Evolutionary conservation across 2,888 invertebrate species (phyloP).

Genomic region (Drymonia ruficornis): DNA sequence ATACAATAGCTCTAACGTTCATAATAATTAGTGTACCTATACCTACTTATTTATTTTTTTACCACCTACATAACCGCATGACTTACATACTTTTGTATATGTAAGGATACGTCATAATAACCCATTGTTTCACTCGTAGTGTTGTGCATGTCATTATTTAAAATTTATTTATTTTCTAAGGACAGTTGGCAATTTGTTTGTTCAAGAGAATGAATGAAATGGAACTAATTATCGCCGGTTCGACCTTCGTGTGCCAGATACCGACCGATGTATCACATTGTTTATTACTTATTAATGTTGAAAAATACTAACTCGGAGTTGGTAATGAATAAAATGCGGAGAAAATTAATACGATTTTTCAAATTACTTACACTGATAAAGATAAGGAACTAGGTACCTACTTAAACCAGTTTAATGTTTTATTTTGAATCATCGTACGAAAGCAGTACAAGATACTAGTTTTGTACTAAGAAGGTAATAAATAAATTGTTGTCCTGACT

Average conservation of each 20-base stretch:
- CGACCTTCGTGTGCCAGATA: conserved; percentile 48
- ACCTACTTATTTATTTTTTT: too few relatives aligned
- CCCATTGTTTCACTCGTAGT: not conserved
- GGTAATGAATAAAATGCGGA: too few relatives aligned
- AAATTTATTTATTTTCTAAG: not conserved
- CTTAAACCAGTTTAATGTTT: too few relatives aligned
- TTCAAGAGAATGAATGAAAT: conserved; percentile 22
- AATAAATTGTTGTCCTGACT: too few relatives aligned
- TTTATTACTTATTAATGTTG: not conserved
- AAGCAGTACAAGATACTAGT: not conserved
- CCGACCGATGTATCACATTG: conserved; percentile 23
- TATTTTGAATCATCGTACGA: too few relatives aligned
- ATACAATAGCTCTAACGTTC: too few relatives aligned
- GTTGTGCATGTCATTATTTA: not conserved
- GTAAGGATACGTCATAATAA: not conserved
- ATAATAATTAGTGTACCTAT: too few relatives aligned
- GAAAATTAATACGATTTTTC: too few relatives aligned
- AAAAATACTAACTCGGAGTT: not conserved
- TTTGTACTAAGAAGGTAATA: not conserved
- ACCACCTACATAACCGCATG: too few relatives aligned
- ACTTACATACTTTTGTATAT: not conserved
- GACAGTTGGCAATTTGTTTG: conserved; percentile 9
- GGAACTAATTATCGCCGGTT: conserved; percentile 45
- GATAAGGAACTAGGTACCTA: too few relatives aligned
- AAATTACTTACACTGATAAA: too few relatives aligned